Conservation (phyloP, 1,140 invertebrate genomes). For the Eriosoma lanigerum region DNA sequence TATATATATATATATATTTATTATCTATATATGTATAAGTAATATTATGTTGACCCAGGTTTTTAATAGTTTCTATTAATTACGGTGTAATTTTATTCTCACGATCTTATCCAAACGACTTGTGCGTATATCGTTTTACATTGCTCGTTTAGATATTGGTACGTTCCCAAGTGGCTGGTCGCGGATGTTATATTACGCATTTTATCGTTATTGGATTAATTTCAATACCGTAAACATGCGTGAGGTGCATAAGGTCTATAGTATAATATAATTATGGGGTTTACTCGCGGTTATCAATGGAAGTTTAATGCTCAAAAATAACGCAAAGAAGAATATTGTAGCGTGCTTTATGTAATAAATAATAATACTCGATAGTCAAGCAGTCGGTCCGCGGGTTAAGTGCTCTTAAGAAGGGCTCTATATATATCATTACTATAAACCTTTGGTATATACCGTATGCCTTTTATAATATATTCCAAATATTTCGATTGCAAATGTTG, state of each 20-base stretch:
- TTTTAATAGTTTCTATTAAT: conserved; percentile 34
- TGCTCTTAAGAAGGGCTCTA: too few species aligned
- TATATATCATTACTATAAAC: too few species aligned
- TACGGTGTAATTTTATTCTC: conserved; percentile 3
- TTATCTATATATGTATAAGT: too few species aligned
- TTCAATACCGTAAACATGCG: background rate
- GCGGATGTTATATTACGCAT: background rate
- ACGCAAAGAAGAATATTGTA: background rate
- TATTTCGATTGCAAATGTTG: too few species aligned
- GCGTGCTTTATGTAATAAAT: background rate
- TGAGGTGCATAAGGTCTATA: background rate
- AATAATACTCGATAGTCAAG: background rate
- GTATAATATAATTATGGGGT: background rate
- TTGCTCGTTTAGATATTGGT: background rate
- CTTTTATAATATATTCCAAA: too few species aligned
- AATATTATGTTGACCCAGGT: background rate
- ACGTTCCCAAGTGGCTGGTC: conserved; percentile 1
- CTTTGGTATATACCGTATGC: too few species aligned
- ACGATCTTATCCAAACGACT: background rate
- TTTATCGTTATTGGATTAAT: background rate
- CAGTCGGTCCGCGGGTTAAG: background rate
- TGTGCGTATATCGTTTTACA: background rate
- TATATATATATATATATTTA: too few species aligned
- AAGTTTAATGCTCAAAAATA: background rate
- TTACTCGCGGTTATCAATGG: background rate